phyloP scores from a whole-genome alignment of 2,113 vertebrate genomes.

The Sceloporus undulatus region DNA sequence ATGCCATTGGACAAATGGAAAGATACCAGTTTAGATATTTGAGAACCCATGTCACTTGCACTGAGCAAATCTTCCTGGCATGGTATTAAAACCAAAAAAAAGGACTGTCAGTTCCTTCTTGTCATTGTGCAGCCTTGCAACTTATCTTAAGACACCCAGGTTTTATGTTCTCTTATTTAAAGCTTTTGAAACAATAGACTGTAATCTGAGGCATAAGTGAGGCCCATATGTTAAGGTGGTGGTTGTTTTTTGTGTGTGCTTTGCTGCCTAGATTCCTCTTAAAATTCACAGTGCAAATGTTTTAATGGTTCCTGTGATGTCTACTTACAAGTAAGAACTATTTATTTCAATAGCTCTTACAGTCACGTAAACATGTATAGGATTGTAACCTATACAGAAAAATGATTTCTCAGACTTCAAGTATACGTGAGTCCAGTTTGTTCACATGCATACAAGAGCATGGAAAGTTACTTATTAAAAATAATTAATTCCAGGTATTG shows the following conservation, averaged over 20 bases:
- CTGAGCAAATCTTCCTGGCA: constrained; percentile 13
- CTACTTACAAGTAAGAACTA: background rate
- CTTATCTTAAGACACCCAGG: constrained; percentile 13
- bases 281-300: background rate
- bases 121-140: constrained; percentile 18
- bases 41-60: background rate
- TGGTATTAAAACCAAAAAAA: background rate
- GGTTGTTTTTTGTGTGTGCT: background rate
- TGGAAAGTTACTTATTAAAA: too few relatives aligned
- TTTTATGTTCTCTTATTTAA: constrained; percentile 22
- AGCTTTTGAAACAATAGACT: constrained; percentile 25
- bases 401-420: background rate
- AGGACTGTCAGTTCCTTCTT: background rate
- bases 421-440: background rate
- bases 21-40: background rate
- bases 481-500: too few relatives aligned
- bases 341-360: background rate
- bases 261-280: constrained; percentile 2
- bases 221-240: background rate
- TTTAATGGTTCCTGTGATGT: background rate
- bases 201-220: background rate
- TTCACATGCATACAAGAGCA: too few relatives aligned
- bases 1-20: background rate
- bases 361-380: background rate
- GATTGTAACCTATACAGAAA: background rate